Evolutionary conservation across 2,888 invertebrate species (phyloP), one percentile per base, ranked within the genome.

Genomic region (Tricholauxania praeusta): DNA sequence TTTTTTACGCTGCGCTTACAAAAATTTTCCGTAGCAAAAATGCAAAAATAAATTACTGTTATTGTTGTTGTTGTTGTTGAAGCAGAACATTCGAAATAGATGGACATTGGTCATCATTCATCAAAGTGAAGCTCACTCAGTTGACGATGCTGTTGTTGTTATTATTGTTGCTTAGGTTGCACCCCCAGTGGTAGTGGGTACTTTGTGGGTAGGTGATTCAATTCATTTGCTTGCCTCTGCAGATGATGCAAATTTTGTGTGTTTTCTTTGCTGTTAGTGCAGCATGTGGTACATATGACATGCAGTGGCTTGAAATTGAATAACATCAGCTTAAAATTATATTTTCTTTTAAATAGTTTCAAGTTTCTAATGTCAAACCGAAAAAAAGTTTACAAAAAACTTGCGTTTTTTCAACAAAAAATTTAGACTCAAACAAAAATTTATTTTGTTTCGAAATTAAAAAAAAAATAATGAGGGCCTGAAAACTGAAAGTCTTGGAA

Each of bases 101-200:
- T 70, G 70, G 70, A 70, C 70, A 52, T 81, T 82, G 84, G 84
- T 84, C 84, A 78, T 79, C 84, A 84, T 84, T 85, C 85, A 84
- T 84, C 84, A 84, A 84, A 82, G 85, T 80, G 82, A 83, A 82
- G 81, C 79, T 78, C 77, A 78, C 76, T 74, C 77, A 76, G 74
- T 66, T 77, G 75, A 76, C 71, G 70, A 65, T 59, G 59, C 51
- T 62, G 66, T 49, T 59, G 60, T 60, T 55, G 51, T 51, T 60
- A 28, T 19, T 5, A 1, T 12, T 68, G 12, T 28, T 12, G n/a
- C 17, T 12, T 14, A 55, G n/a, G 28, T 1, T 10, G 67, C 57
- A 6, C 6, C 3, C 10, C 28, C 4, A 32, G 57, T 2, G 47
- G 49, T 12, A 10, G 59, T 48, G 6, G 17, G 49, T 5, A 8